Evolutionary conservation across 2,113 vertebrate genomes (phyloP).

Genomic region (Reinhardtius hippoglossoides): DNA sequence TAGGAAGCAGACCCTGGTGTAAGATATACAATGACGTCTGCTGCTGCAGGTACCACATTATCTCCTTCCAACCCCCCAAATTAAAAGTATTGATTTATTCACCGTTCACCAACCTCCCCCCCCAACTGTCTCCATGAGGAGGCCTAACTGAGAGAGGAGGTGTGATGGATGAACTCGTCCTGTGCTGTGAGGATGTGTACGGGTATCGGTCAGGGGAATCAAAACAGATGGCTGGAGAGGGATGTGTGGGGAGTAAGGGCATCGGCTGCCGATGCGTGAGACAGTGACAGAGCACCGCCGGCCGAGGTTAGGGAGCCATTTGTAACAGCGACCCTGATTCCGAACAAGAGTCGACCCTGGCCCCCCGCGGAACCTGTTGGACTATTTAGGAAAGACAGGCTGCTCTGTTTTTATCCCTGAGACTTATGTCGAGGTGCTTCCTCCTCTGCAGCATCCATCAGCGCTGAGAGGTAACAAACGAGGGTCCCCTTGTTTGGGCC

Average conservation of each 20-base stretch:
- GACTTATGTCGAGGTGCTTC: conserved; percentile 26
- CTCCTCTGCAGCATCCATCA: conserved; percentile 21
- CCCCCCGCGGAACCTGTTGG: conserved; percentile 37
- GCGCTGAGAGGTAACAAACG: conserved; percentile 20
- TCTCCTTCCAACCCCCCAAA: conserved; percentile 19
- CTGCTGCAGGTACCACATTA: conserved; percentile 6
- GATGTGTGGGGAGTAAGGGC: conserved; percentile 31
- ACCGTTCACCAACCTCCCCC: background rate
- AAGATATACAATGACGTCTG: background rate
- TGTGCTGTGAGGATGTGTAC: conserved; percentile 30
- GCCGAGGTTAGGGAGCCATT: conserved; percentile 37
- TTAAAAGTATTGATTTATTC: conserved; percentile 51
- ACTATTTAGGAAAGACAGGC: conserved; percentile 15
- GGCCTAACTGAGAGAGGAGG: conserved; percentile 6
- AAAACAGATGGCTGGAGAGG: conserved; percentile 71
- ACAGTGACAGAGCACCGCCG: conserved; percentile 29
- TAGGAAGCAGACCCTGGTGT: too few relatives aligned
- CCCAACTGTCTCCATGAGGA: conserved; percentile 7
- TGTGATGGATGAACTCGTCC: conserved; percentile 53
- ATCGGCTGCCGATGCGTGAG: conserved; percentile 13
- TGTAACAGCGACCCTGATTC: conserved; percentile 50
- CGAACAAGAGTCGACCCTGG: conserved; percentile 48
- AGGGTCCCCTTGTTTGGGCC: background rate
- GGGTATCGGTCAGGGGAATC: conserved; percentile 54
- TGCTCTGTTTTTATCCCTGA: conserved; percentile 26